Evolutionary conservation across 2,888 invertebrate species (phyloP), one percentile per base, ranked within the genome.

Genomic region (Calameuta pallipes): DNA sequence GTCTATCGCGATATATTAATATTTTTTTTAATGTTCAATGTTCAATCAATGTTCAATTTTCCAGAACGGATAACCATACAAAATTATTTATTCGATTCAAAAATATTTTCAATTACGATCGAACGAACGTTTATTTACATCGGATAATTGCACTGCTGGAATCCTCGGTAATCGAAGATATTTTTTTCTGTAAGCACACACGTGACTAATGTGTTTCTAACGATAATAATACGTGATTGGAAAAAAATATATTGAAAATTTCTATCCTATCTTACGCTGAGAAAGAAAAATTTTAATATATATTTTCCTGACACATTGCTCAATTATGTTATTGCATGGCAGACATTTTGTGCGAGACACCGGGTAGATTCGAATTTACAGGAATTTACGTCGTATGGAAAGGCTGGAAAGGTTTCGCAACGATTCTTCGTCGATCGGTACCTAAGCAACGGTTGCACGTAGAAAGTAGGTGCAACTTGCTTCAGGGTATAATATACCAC

Each of bases 391-490:
- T 9, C 71, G 31, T 71, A 23, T 23, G n/a, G 31, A 33, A 31
- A 31, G 71, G 31, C 71, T 34, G 71, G 34, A 31, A 2, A 12
- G 31, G 31, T 71, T 71, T 71, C 71, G 71, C 71, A 71, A 71
- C 31, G 71, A 33, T 71, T 71, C 71, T 71, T 71, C 71, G 15
- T 31, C 31, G 23, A 23, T 56, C 56, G 56, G 30, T 74, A 36
- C n/a, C 35, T 78, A 75, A 79, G 75, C 68, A 79, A 71, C 70
- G 78, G 74, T 80, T 80, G 75, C 82, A 70, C 80, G 79, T 86
- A 87, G 88, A 87, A 87, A 88, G 87, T 87, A 80, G 76, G 79
- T 83, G 81, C 3, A 78, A 80, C 76, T 75, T 23, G 82, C 84
- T 87, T 77, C 78, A 69, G 83, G 79, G 75, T 80, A 83, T 76